Evolutionary conservation across 92 coral and sea anemone species (phyloP).

Genomic region (Galaxea fascicularis): DNA sequence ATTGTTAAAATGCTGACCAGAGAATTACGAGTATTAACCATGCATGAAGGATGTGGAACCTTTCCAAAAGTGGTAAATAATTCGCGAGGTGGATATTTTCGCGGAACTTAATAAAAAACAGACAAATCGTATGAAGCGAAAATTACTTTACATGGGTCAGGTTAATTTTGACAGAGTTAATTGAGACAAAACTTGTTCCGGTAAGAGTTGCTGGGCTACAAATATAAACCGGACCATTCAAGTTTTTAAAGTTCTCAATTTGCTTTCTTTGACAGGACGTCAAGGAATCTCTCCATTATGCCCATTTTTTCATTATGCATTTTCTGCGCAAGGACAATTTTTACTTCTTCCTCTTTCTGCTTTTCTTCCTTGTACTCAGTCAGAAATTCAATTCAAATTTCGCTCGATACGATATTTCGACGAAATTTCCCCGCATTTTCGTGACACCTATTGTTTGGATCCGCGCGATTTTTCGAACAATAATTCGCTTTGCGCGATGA

Average conservation of each 20-base stretch:
- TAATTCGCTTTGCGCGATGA: too few species aligned
- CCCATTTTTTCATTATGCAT: too few species aligned
- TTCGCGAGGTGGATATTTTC: slow-evolving; percentile 15
- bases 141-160: too few species aligned
- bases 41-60: too few species aligned
- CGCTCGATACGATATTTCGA: background rate
- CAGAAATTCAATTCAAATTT: slow-evolving; percentile 1
- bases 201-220: too few species aligned
- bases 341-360: too few species aligned
- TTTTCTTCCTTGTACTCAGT: too few species aligned
- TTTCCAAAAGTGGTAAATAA: slow-evolving; percentile 28
- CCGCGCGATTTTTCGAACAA: too few species aligned
- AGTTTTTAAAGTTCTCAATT: slow-evolving; percentile 2
- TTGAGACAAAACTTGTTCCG: too few species aligned
- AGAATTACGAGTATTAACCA: slow-evolving; percentile 1
- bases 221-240: background rate
- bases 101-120: slow-evolving; percentile 15
- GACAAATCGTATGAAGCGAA: slow-evolving; percentile 18
- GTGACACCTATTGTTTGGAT: background rate
- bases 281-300: background rate
- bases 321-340: too few species aligned
- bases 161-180: too few species aligned
- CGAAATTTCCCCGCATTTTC: background rate
- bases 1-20: background rate
- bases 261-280: background rate